A percentile compares a stretch with the other conserved stretches of the same genome.
These are phyloP conservation scores for Anas flavirostris DNA, from an alignment of 2,797 vertebrate species.

Conservation along the genomic window DNA sequence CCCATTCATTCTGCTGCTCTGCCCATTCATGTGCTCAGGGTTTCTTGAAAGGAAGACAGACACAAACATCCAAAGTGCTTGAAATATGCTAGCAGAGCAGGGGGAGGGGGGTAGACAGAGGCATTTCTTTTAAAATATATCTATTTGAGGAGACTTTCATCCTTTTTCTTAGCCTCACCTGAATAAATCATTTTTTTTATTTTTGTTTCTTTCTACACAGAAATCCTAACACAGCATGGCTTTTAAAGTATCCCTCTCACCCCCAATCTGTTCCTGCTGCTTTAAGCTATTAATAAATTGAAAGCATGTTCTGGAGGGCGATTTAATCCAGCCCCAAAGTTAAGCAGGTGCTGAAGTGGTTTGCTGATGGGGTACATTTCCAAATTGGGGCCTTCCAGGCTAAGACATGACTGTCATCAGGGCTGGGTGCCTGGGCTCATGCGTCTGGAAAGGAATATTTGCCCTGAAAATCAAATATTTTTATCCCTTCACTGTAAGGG, in stretches of 20 bases:
- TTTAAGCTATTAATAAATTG: conserved; percentile 52
- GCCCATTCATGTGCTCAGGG: conserved; percentile 74
- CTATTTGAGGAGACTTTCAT: conserved; percentile 1
- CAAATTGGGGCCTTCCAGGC: background rate
- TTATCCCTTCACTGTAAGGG: background rate
- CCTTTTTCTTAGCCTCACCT: background rate
- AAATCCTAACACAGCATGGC: background rate
- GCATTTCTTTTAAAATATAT: conserved; percentile 37
- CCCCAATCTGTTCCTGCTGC: background rate
- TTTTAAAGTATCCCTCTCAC: background rate
- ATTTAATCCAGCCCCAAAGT: conserved; percentile 23
- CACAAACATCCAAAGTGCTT: conserved; percentile 73
- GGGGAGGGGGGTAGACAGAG: conserved; percentile 15
- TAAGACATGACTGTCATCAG: background rate
- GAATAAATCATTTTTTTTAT: background rate
- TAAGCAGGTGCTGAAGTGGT: conserved; percentile 58
- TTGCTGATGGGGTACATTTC: conserved; percentile 13
- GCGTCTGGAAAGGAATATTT: background rate
- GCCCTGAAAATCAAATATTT: background rate
- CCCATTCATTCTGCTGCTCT: conserved; percentile 75
- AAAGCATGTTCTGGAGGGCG: background rate
- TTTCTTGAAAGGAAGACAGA: conserved; percentile 75
- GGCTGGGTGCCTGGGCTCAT: background rate
- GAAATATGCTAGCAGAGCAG: conserved; percentile 54
- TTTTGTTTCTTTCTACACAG: background rate